Base-by-base conservation (phyloP, 2,888 invertebrate genomes). In the Cryptocephalus moraei region DNA sequence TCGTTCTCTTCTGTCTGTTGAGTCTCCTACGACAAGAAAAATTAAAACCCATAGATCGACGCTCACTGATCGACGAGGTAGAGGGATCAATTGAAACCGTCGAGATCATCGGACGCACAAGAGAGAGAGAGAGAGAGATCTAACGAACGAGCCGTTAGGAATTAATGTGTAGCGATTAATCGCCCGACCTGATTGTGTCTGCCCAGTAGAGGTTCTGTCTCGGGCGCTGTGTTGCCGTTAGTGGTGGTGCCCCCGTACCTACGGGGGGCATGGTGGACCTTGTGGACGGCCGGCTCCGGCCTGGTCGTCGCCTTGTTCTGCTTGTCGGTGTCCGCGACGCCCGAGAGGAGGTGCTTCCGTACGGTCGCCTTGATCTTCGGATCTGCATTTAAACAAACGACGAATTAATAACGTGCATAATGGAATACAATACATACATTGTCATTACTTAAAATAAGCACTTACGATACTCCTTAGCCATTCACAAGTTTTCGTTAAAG, bases 281-380 rank as follows among this genome's bases (percentile, higher is more conserved):
- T 51, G 38, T 52, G 50, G 31, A 50, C 46, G 39, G 48, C 53
- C 33, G 52, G 55, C 56, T 53, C 52, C 49, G 52, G 50, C 46
- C 52, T 55, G 33, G 43, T 47, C n/a, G 45, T 44, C 34, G 54
- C 66, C 56, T 67, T 68, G 50, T 67, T 65, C 8, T 14, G 31
- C 45, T 72, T 73, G 44, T 60, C 51, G 31, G 51, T 41, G 43
- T 50, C 51, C 22, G 56, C 56, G 10, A 2, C 8, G 54, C 65
- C 65, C 56, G 82, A 79, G 45, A 82, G 79, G 57, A 86, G 71
- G 68, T 85, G 81, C 60, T 84, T 80, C 64, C 81, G 76, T 61
- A 87, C 82, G 62, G 81, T 83, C 54, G 86, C 87, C 73, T 91
- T 91, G 68, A 91, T 81, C 70, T 85, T 84, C 59, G 90, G 89